Evolutionary conservation across 2,888 invertebrate species (phyloP), one percentile per base, ranked within the genome.

Genomic region (Sabatieria punctata): DNA sequence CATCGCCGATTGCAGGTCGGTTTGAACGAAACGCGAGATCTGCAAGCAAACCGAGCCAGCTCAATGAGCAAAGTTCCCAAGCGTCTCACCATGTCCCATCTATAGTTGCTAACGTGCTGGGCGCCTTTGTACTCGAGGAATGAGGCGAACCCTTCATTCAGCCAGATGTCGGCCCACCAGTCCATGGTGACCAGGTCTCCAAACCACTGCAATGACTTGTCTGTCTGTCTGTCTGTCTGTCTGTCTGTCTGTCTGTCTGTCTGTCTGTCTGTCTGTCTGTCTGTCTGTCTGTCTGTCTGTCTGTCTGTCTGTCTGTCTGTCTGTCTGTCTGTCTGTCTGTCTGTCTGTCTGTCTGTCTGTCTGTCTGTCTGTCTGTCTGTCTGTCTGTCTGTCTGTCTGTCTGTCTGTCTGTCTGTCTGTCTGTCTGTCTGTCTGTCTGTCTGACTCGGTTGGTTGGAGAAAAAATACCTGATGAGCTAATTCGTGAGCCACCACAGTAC

Each of bases 401-500:
- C n/a, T n/a, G n/a, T n/a, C n/a, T n/a, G n/a, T n/a, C n/a, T n/a
- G n/a, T n/a, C n/a, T n/a, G n/a, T n/a, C n/a, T n/a, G n/a, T n/a
- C n/a, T n/a, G n/a, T n/a, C n/a, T n/a, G n/a, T n/a, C n/a, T n/a
- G n/a, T n/a, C n/a, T n/a, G n/a, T n/a, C n/a, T n/a, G n/a, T n/a
- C n/a, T n/a, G n/a, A n/a, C n/a, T n/a, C n/a, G n/a, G n/a, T n/a
- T n/a, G n/a, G n/a, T n/a, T n/a, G n/a, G n/a, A 37, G 6, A 13
- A 37, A 6, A 13, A 4, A 4, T 25, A 69, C 69, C 80, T 85
- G 85, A 62, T 91, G 91, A 1, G 89, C 85, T 51, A 89, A 71
- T 66, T 91, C 91, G 64, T 91, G 91, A 1, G 84, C 79, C 19
- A 91, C 76, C 0, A 85, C 82, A 22, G 75, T 71, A 2, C 82